These are phyloP conservation scores for Sarcophilus harrisii DNA, from an alignment of 2,797 vertebrate genomes.

Conservation along the genomic window DNA sequence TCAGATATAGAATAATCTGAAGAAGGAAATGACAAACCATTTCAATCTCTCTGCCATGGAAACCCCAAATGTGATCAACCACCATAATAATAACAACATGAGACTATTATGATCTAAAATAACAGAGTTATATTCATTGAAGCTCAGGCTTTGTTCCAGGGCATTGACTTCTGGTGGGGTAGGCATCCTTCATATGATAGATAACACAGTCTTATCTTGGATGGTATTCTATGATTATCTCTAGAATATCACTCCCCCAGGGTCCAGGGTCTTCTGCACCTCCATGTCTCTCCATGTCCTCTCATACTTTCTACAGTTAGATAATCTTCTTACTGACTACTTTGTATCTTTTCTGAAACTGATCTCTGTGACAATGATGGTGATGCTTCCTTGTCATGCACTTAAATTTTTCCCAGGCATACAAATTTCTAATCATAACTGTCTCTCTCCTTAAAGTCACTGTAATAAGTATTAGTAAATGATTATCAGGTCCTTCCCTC, in stretches of 20 bases:
- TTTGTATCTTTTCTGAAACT: background rate
- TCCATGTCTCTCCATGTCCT: background rate
- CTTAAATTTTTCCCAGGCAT: background rate
- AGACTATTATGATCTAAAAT: background rate
- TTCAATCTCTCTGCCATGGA: background rate
- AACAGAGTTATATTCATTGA: background rate
- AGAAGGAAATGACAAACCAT: background rate
- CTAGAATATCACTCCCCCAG: background rate
- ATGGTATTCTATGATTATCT: background rate
- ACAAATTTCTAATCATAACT: background rate
- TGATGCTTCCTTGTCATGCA: background rate
- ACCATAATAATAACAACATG: background rate
- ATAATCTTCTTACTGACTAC: background rate
- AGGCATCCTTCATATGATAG: background rate
- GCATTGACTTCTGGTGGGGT: background rate
- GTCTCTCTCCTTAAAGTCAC: background rate
- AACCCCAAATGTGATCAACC: background rate
- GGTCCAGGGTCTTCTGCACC: background rate
- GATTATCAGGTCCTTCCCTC: background rate
- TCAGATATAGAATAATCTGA: background rate
- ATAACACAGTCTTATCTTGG: background rate
- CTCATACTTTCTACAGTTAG: background rate
- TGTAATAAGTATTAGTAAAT: background rate
- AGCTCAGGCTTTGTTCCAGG: background rate
- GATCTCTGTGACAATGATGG: slow-evolving; percentile 13